Evolutionary conservation across 2,113 vertebrate species (phyloP).

Genomic region (Perca flavescens): DNA sequence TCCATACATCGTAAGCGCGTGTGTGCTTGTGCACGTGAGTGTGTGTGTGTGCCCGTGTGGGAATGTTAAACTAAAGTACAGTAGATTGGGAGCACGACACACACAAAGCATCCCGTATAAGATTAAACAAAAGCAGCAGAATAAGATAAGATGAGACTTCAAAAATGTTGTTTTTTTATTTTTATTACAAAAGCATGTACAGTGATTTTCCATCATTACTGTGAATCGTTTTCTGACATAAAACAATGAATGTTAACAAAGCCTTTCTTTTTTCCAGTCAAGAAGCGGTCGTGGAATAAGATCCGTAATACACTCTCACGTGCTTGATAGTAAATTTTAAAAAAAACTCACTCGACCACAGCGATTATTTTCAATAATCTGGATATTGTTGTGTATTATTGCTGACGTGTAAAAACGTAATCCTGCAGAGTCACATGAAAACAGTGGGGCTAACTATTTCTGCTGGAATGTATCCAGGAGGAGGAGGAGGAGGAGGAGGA

Average conservation of each 20-base stretch:
- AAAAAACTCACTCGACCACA: background rate
- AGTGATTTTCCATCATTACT: too few relatives aligned
- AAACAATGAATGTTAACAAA: too few relatives aligned
- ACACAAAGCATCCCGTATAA: too few relatives aligned
- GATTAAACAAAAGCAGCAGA: too few relatives aligned
- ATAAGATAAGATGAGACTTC: too few relatives aligned
- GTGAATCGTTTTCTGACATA: too few relatives aligned
- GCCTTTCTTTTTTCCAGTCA: too few relatives aligned
- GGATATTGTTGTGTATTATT: background rate
- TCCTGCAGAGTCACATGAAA: background rate
- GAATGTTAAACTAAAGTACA: background rate
- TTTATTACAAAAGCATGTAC: too few relatives aligned
- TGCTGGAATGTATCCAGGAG: background rate
- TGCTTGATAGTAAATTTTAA: background rate
- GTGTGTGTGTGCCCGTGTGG: background rate
- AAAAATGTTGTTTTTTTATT: too few relatives aligned
- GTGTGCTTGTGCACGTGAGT: background rate
- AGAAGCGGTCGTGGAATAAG: background rate
- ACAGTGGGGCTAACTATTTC: background rate
- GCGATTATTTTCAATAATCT: background rate
- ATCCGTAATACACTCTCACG: background rate
- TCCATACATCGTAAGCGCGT: background rate
- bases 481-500: background rate
- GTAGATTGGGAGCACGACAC: too few relatives aligned
- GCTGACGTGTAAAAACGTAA: background rate